Conservation (phyloP, 2,797 vertebrate genomes). For the Macroramphosus scolopax region DNA sequence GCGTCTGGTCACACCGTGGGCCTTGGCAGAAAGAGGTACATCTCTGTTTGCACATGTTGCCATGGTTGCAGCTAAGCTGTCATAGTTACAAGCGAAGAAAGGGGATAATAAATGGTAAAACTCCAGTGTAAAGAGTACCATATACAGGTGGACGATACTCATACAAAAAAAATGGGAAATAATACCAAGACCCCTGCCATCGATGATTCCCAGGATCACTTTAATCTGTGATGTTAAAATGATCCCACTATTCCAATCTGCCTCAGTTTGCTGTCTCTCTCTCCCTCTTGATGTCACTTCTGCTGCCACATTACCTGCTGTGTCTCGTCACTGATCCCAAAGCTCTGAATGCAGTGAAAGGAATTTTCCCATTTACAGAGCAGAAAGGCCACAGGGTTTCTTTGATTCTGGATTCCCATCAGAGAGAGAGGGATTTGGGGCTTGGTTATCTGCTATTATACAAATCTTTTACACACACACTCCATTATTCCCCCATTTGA, state of each 20-base stretch:
- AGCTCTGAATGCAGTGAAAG: constrained; percentile 41
- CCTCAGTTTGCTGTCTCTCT: constrained; percentile 33
- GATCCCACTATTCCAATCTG: constrained; percentile 40
- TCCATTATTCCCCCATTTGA: too few relatives aligned
- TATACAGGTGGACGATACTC: constrained; percentile 18
- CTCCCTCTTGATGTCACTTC: constrained; percentile 26
- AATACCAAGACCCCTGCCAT: constrained; percentile 20
- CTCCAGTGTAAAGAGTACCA: constrained; percentile 32
- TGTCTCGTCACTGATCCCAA: constrained; percentile 45
- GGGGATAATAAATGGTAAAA: background rate
- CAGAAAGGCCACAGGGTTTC: constrained; percentile 48
- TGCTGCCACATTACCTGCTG: constrained; percentile 44
- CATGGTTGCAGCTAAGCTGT: constrained; percentile 24
- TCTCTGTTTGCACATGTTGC: too few relatives aligned
- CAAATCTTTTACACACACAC: constrained; percentile 31
- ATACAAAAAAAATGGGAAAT: constrained; percentile 25
- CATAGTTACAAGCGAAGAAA: constrained; percentile 28
- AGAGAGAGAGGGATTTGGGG: constrained; percentile 44
- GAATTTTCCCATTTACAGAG: constrained; percentile 49
- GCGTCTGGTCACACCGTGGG: constrained; percentile 22
- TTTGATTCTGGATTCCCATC: constrained; percentile 52
- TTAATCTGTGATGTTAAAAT: constrained; percentile 43
- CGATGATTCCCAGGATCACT: constrained; percentile 41
- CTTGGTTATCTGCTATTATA: constrained; percentile 44
- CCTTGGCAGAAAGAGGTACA: too few relatives aligned